These are phyloP conservation scores for Andinoacara biseriatus DNA, from an alignment of 2,113 vertebrate species.

Conservation along the genomic window DNA sequence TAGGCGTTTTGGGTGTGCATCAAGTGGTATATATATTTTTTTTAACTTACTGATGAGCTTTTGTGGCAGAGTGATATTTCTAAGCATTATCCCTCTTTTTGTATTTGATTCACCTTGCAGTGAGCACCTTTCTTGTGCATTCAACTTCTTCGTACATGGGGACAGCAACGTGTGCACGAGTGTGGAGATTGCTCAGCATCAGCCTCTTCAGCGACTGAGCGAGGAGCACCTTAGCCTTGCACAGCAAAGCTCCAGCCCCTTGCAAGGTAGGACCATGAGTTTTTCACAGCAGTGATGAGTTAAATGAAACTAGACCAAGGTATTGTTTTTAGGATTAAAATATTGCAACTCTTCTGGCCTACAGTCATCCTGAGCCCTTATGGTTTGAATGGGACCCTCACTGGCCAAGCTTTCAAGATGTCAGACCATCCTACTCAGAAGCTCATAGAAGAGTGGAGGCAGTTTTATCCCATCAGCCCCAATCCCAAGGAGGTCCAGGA, in stretches of 20 bases:
- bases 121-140: conserved; percentile 97
- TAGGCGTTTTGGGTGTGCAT: neutral
- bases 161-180: conserved; percentile 99
- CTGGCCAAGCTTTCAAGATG: conserved; percentile 98
- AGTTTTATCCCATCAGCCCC: conserved; percentile 96
- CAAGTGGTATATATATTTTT: neutral
- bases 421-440: conserved; percentile 97
- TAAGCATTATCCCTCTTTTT: neutral
- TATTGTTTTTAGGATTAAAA: neutral
- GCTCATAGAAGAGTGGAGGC: conserved; percentile 98
- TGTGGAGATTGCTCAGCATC: conserved; percentile 98
- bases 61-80: neutral
- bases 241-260: conserved; percentile 92
- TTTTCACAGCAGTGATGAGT: neutral
- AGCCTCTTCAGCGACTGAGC: conserved; percentile 93
- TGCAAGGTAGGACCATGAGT: conserved; percentile 85
- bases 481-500: conserved; percentile 89
- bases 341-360: neutral
- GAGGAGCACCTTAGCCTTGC: conserved; percentile 95
- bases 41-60: neutral
- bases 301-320: neutral
- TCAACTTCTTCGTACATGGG: conserved; percentile 98
- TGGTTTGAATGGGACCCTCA: conserved; percentile 95
- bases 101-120: conserved; percentile 72
- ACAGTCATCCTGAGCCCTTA: conserved; percentile 98